Evolutionary conservation across 2,888 invertebrate genomes (phyloP), one percentile per base, ranked within the genome.

Genomic region (Drosophila barbarae): DNA sequence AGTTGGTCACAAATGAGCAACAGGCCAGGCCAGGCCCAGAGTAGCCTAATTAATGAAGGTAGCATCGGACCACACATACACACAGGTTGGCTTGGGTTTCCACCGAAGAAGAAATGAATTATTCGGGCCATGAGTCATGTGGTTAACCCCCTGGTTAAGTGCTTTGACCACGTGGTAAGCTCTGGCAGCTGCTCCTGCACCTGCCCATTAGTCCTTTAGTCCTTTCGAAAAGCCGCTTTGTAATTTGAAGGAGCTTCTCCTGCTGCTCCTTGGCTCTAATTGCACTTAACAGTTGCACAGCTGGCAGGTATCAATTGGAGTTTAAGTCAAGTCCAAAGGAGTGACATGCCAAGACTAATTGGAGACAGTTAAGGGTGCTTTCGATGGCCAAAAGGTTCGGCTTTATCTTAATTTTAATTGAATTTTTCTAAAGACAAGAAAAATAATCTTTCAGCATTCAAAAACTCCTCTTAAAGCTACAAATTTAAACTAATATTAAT

Each of bases 31-130:
- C 13, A 38, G 21, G 41, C 23, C 8, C 44, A 15, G 28, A 18
- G 46, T 73, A 61, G 65, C 58, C 78, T 82, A 85, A 81, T 81
- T 85, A 85, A 84, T 83, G 80, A 83, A 83, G 85, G 85, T 74
- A 77, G 68, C 69, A 59, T 68, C 74, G 71, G 80, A 76, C 85
- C 83, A 76, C 83, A 84, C 67, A 36, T 23, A 47, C 30, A 10
- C 5, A 44, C 58, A 49, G 60, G 61, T 50, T 44, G 64, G 30
- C 46, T 46, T 46, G 46, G 46, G 26, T 15, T 35, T 35, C 28
- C 32, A 39, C 32, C 30, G 35, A 32, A 41, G 26, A 49, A 47
- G 28, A 41, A 41, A 49, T 61, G 28, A 38, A 28, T 38, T 32
- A 42, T 59, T 39, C 49, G 65, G 18, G 15, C 28, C 47, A 39